Base-by-base conservation (phyloP, 2,113 vertebrate species). In the Apteryx owenii region DNA sequence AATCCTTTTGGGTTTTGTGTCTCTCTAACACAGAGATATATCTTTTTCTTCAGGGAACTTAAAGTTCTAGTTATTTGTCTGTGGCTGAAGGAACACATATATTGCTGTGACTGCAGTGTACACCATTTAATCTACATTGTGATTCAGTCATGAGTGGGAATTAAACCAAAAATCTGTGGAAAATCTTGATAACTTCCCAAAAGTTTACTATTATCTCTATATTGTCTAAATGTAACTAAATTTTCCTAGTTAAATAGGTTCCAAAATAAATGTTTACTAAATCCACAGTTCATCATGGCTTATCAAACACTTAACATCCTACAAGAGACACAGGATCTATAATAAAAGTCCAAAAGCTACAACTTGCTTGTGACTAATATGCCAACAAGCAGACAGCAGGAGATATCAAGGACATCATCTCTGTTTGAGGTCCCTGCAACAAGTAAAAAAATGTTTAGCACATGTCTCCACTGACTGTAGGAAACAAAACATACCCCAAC, bases 381-480 rank as follows among this genome's bases (percentile, higher is more conserved):
- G 7, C 8, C 88, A 38, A 54, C 4, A 82, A 62, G 29, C 12
- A 81, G 10, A n/a, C 66, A 81, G 31, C 1, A 69, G 48, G 12
- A 40, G 11, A 31, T 60, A 60, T 3, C 20, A 76, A 72, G 11
- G 48, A 21, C 16, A 65, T 21, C 3, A 31, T 11, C 0, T 1
- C 6, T 17, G 4, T 76, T 12, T 60, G 48, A 61, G 7, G 14
- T 25, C 7, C 40, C 31, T 38, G 21, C 8, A 87, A 38, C 33
- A 40, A 11, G 0, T 1, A 0, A 14, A 29, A 19, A 6, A 6
- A 3, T 56, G 61, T 44, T 78, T 78, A 58, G 54, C 54, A 44
- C 0, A 12, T 36, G 1, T 19, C 9, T 44, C 33, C 3, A 14
- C 12, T 21, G 5, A 54, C 7, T 64, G 22, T 17, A 64, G 38